Evolutionary conservation across 2,888 invertebrate genomes (phyloP).

Genomic region (Cyaniris semiargus): DNA sequence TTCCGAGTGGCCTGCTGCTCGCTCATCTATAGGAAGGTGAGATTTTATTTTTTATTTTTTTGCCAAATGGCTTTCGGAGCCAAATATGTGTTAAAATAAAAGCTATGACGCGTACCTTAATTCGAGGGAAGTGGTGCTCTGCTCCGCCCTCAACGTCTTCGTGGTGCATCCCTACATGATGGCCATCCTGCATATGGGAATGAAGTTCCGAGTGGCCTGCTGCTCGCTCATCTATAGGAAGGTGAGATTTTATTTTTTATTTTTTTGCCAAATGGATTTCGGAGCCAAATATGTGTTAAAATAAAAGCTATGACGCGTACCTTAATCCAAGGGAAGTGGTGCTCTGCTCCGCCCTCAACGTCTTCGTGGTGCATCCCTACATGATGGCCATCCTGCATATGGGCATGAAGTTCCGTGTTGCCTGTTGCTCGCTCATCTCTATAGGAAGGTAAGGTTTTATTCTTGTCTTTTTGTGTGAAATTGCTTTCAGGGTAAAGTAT

Average conservation of each 20-base stretch:
- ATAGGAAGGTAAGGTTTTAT: conserved; percentile 83
- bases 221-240: conserved; percentile 92
- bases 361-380: conserved; percentile 92
- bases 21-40: conserved; percentile 88
- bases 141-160: conserved; percentile 87
- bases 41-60: not conserved
- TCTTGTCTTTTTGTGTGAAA: not conserved
- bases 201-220: conserved; percentile 90
- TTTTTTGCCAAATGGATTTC: not conserved
- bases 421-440: conserved; percentile 90
- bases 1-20: conserved; percentile 90
- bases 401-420: conserved; percentile 91
- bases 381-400: conserved; percentile 90
- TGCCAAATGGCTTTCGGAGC: too few relatives aligned
- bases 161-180: conserved; percentile 95
- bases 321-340: conserved; percentile 87
- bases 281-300: not conserved
- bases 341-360: conserved; percentile 86
- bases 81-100: not conserved
- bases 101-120: conserved; percentile 85
- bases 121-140: conserved; percentile 86
- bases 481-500: too few relatives aligned
- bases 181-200: conserved; percentile 89
- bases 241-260: conserved; percentile 44
- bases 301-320: conserved; percentile 81